Base-by-base conservation (phyloP, 1,140 invertebrate species). In the Atopsyche davidsoni region DNA sequence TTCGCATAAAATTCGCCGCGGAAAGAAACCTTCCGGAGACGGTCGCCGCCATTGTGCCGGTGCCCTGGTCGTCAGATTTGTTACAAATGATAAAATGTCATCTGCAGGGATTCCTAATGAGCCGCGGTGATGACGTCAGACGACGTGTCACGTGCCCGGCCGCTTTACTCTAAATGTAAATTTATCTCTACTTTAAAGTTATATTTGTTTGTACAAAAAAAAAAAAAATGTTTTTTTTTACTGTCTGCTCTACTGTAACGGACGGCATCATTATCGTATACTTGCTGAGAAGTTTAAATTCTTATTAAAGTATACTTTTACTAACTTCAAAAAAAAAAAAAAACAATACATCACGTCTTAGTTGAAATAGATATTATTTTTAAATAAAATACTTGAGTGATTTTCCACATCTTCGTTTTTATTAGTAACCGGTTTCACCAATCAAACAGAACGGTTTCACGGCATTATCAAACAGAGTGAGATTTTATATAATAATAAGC, bases 21-120 rank as follows among this genome's bases (percentile, higher is more conserved):
- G 35, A 47, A 47, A 47, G 45, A 47, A 47, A 47, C 45, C 38
- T 25, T 13, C 24, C 34, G 34, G 45, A 1, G 45, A 11, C 21
- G 45, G 32, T 13, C n/a, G 16, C 18, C 17, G 34, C 23, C 34
- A 23, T 47, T 47, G 45, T 47, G 38, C 45, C 39, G 34, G 11
- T 3, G 16, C 32, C 4, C 32, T 35, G 31, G 25, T 35, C 39
- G 45, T 22, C 32, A 47, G 39, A 47, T 47, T 47, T 47, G 39
- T 47, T 47, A 47, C 45, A 47, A 47, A 47, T 47, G 45, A 47
- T 47, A 47, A 47, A 23, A 39, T 35, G 45, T 47, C 45, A 22
- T 47, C 7, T 11, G 45, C 45, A 47, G 45, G 25, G 22, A 24
- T 39, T 34, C 25, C 35, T 47, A 47, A 47, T 47, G 45, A 47